Evolutionary conservation across 2,113 vertebrate genomes (phyloP).

Genomic region (Eleginops maclovinus): DNA sequence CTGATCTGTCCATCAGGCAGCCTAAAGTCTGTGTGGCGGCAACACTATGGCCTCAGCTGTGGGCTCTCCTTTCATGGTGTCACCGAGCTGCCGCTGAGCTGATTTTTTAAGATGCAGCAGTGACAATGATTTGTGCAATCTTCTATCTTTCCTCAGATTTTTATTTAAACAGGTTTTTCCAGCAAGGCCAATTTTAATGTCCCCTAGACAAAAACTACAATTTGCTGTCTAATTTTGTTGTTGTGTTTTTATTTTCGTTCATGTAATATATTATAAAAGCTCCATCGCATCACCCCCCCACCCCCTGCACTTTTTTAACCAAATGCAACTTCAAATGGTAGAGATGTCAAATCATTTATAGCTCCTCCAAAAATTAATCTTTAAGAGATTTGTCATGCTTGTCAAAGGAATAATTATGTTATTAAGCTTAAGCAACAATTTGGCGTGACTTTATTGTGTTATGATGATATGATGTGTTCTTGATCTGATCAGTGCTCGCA

Average conservation of each 20-base stretch:
- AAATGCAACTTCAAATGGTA: constrained; percentile 1
- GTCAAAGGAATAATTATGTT: constrained; percentile 36
- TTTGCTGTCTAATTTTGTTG: constrained; percentile 1
- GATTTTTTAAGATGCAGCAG: constrained; percentile 56
- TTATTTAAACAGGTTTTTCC: not conserved
- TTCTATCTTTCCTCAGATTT: constrained; percentile 3
- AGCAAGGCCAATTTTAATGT: not conserved
- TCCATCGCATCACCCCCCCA: no score
- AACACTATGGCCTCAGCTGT: constrained; percentile 77
- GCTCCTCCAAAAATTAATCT: not conserved
- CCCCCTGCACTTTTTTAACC: not conserved
- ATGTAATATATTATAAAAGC: not conserved
- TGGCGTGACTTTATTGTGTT: not conserved
- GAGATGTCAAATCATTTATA: constrained; percentile 8
- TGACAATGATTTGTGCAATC: constrained; percentile 27
- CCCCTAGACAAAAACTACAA: constrained; percentile 10
- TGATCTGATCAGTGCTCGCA: not conserved
- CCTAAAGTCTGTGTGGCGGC: constrained; percentile 58
- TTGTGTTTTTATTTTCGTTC: constrained; percentile 1
- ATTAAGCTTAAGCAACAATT: not conserved
- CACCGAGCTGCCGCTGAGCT: constrained; percentile 37
- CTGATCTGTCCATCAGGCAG: constrained; percentile 76
- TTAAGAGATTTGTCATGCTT: not conserved
- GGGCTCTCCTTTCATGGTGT: constrained; percentile 65
- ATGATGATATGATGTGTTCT: not conserved